Conservation (phyloP, 2,888 invertebrate genomes). For the Odontocolon sp. region DNA sequence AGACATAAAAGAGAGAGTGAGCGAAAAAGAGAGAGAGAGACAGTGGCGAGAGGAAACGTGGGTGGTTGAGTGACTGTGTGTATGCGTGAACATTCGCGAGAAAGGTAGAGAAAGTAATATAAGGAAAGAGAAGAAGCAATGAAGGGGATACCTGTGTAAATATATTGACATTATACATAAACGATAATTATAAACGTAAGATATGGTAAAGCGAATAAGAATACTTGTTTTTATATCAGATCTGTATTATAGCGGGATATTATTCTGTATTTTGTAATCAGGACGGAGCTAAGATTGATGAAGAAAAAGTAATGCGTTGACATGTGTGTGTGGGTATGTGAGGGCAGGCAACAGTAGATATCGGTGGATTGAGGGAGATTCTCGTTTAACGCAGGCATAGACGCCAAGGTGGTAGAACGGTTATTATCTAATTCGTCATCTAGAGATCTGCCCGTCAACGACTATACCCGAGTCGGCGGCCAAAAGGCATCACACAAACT, state of each 20-base stretch:
- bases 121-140: constrained; percentile 58
- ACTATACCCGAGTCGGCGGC: constrained; percentile 45
- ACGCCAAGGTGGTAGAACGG: constrained; percentile 23
- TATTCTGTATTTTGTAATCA: constrained; percentile 80
- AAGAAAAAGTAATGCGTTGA: constrained; percentile 17
- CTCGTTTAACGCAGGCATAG: constrained; percentile 16
- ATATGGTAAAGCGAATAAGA: constrained; percentile 75
- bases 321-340: constrained; percentile 28
- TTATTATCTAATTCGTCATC: constrained; percentile 32
- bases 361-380: constrained; percentile 33
- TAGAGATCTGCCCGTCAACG: constrained; percentile 47
- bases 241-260: constrained; percentile 80
- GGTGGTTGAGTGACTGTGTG: constrained; percentile 23
- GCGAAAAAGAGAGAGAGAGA: constrained; percentile 4
- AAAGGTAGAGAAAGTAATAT: constrained; percentile 57
- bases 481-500: constrained; percentile 25
- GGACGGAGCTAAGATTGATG: constrained; percentile 68
- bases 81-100: constrained; percentile 17
- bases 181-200: constrained; percentile 59
- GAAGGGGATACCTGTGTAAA: constrained; percentile 75
- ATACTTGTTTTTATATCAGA: constrained; percentile 80
- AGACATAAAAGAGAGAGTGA: constrained; percentile 13
- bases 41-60: neutral
- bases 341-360: constrained; percentile 39
- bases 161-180: constrained; percentile 71